Percentiles rank a stretch among this genome's conserved stretches.
Conservation (phyloP, 2,888 invertebrate species). For the Agriotes lineatus region DNA sequence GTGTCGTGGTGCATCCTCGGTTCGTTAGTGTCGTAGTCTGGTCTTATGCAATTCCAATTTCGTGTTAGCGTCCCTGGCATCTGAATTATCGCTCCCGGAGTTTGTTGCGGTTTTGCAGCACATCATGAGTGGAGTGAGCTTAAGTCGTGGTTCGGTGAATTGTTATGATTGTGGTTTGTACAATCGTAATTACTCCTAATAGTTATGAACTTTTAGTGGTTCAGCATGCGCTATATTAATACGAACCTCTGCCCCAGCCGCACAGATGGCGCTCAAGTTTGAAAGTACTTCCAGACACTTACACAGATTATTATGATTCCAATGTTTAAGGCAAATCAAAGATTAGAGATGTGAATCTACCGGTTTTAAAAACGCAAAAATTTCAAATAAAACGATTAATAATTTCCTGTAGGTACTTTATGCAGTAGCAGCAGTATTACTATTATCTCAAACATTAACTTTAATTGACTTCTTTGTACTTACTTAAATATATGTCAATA, state of each 20-base stretch:
- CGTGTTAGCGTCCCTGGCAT: slow-evolving; percentile 27
- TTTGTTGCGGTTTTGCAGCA: slow-evolving; percentile 36
- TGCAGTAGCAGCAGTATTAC: too few species aligned
- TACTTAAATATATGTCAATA: too few species aligned
- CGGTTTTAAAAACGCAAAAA: too few species aligned
- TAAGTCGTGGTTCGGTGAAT: slow-evolving; percentile 43
- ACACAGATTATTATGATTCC: too few species aligned
- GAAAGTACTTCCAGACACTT: too few species aligned
- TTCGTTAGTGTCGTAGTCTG: slow-evolving; percentile 25
- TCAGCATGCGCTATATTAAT: neutral
- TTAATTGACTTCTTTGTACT: too few species aligned
- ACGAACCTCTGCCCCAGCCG: neutral
- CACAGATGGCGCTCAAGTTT: neutral
- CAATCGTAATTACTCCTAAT: slow-evolving; percentile 50
- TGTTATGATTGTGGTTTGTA: slow-evolving; percentile 52
- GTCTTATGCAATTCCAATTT: slow-evolving; percentile 36
- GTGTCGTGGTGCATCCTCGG: slow-evolving; percentile 17
- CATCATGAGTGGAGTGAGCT: slow-evolving; percentile 25
- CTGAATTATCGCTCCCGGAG: slow-evolving; percentile 29
- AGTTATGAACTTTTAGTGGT: slow-evolving; percentile 20
- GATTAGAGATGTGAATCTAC: too few species aligned
- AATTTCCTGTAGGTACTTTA: too few species aligned
- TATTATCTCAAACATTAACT: too few species aligned
- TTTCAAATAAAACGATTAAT: too few species aligned
- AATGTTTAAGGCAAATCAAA: too few species aligned